Base-by-base conservation (phyloP, 53 echinoderm and acorn worm genomes). In the Echinometra lucunter region DNA sequence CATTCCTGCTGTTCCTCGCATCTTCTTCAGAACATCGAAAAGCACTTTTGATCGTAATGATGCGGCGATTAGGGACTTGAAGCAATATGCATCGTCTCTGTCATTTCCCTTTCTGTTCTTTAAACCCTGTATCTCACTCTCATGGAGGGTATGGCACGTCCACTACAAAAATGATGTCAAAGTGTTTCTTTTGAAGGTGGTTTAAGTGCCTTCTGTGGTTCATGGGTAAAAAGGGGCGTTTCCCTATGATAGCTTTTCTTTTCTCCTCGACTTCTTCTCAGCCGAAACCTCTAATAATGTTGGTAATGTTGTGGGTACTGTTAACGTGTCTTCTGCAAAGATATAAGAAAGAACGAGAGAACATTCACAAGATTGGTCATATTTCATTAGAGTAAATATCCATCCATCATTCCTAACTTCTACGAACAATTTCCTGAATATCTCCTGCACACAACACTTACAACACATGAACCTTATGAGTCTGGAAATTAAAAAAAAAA, bases 281-380 rank as follows among this genome's bases (percentile, higher is more conserved):
- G 91, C 91, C 3, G 66, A 60, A 60, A 70, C 40, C 69, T 91
- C 91, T 91, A 69, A 91, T 74, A 91, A 44, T 70, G 91, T 45
- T 63, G 91, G n/a, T 91, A 91, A 91, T 44, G 93, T 34, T 80
- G 93, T 44, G 9, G 93, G 57, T 57, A 55, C 47, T 93, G 55
- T 44, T 93, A 93, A 78, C 80, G 81, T 75, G 93, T 74, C 93
- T 45, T 93, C 93, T 93, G 93, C 56, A 57, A 56, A 3, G 80
- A 35, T 13, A 78, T 78, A 78, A 78, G 6, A 35, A 38, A 15
- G 28, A 78, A 78, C 3, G 42, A 78, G 23, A 78, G 35, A 40
- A 78, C 42, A 16, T 40, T 78, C 5, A 15, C 72, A 72, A 92
- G 12, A 74, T 3, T 38, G 72, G 23, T 38, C 67, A 11, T 28